These are phyloP conservation scores for Hirtodrosophila duncani DNA, from an alignment of 2,888 invertebrate species.

Conservation along the genomic window DNA sequence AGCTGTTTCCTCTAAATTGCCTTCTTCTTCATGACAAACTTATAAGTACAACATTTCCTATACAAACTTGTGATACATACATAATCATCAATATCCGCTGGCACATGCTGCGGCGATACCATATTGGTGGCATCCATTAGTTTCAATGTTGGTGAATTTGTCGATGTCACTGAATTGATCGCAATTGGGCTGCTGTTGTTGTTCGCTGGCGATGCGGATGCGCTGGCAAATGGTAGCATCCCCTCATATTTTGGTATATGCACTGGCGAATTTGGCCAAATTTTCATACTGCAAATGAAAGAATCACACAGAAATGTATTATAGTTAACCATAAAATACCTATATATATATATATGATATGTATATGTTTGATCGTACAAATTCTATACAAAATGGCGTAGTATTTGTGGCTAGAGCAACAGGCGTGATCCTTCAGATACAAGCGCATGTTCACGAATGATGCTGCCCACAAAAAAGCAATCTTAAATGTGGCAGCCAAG, in stretches of 20 bases:
- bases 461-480: too few relatives aligned
- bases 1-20: too few relatives aligned
- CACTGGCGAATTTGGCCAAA: constrained; percentile 78
- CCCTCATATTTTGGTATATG: constrained; percentile 78
- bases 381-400: constrained; percentile 24
- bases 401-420: constrained; percentile 25
- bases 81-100: constrained; percentile 75
- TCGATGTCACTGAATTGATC: constrained; percentile 78
- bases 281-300: constrained; percentile 73
- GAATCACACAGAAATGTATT: background rate
- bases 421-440: constrained; percentile 58
- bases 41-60: too few relatives aligned
- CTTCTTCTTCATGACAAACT: too few relatives aligned
- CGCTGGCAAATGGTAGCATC: constrained; percentile 70
- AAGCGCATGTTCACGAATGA: constrained; percentile 68
- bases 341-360: too few relatives aligned
- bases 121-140: constrained; percentile 77
- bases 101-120: constrained; percentile 76
- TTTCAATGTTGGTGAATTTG: constrained; percentile 77
- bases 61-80: constrained; percentile 55
- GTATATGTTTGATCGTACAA: constrained; percentile 47
- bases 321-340: too few relatives aligned
- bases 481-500: too few relatives aligned
- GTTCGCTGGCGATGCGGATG: constrained; percentile 67
- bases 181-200: constrained; percentile 76